A percentile compares a stretch with the other conserved stretches of the same genome.
These are phyloP conservation scores for Melopsittacus undulatus DNA, from an alignment of 2,797 vertebrate genomes.

Conservation along the genomic window DNA sequence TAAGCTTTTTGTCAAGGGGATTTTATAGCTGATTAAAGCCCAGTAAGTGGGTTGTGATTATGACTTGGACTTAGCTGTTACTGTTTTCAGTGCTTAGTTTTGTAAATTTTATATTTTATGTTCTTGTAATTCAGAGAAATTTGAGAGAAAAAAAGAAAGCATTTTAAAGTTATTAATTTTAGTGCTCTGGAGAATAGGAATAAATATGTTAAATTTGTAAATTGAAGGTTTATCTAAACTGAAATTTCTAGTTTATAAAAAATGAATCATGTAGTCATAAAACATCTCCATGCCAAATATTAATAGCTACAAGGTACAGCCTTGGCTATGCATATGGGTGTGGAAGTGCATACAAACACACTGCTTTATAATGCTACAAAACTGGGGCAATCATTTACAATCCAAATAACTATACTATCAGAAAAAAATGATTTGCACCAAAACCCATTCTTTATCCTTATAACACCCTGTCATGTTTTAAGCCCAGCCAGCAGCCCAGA, in stretches of 20 bases:
- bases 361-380: not conserved
- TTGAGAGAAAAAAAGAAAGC: not conserved
- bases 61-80: not conserved
- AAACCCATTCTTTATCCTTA: too few relatives aligned
- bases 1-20: not conserved
- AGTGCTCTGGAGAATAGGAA: not conserved
- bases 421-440: too few relatives aligned
- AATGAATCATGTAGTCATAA: not conserved
- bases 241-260: not conserved
- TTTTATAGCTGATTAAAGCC: not conserved
- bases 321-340: not conserved
- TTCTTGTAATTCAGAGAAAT: not conserved
- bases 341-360: slow-evolving; percentile 6
- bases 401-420: not conserved
- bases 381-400: not conserved
- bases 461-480: too few relatives aligned
- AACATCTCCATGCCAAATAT: not conserved
- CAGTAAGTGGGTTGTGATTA: not conserved
- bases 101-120: not conserved
- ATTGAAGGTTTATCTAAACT: not conserved
- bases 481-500: too few relatives aligned
- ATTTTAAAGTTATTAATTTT: not conserved
- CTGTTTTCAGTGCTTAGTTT: not conserved
- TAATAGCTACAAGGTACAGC: not conserved
- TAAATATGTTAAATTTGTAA: not conserved